Base-by-base conservation (phyloP, 2,888 invertebrate species). In the Aradus depressus region DNA sequence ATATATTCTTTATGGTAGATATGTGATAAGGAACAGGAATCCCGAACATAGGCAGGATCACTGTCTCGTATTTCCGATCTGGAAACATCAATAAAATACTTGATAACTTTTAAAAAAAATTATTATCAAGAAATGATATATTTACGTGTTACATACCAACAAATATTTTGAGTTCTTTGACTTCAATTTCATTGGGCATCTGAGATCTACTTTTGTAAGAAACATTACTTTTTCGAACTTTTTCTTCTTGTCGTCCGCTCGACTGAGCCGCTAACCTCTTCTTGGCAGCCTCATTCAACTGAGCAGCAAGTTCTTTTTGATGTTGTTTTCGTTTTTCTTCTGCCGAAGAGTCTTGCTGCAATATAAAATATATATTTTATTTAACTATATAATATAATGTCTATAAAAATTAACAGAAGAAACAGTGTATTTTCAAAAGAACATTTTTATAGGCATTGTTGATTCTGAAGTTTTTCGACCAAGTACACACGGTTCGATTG, bases 1-100 rank as follows among this genome's bases (percentile, higher is more conserved):
- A 95, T 64, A 97, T 95, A 68, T 98, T 98, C 74, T 98, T 98
- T 49, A 99, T 91, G 4, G 93, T 97, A 3, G 96, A 93, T 66
- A 99, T 98, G 68, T 99, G 98, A 69, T 93, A 98, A 49, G 98
- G 97, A 54, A 93, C 92, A 1, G 96, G 86, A 39, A 91, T 75
- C 53, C 97, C 97, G 72, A 91, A 97, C 61, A 98, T 81, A 2
- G 98, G 98, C 64, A 98, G 70, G 59, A 98, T 93, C n/a, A 99
- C 86, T 1, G 96, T 95, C 70, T 98, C 98, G 67, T 95, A 95
- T 71, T 92, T 95, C 62, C 85, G 84, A 72, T 96, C 93, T 86
- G 70, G 50, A 72, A 67, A 56, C 19, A 48, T 8, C n/a, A n/a
- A n/a, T n/a, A n/a, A n/a, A n/a, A n/a, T n/a, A n/a, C n/a, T 28